Evolutionary conservation across 2,888 invertebrate genomes (phyloP), one percentile per base, ranked within the genome.

Genomic region (Andrena fulva): DNA sequence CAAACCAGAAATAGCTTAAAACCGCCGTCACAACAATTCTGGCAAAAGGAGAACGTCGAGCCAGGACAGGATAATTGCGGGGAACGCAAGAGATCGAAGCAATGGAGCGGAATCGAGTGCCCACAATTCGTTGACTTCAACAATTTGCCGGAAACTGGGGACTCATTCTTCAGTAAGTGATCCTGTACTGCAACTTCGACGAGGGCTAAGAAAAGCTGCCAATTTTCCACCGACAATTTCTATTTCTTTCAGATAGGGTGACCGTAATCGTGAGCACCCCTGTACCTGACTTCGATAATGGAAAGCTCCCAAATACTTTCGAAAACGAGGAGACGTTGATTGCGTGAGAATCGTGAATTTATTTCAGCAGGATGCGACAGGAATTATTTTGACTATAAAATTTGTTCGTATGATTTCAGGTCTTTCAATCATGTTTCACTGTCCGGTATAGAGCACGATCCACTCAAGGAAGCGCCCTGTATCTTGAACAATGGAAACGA

Each of bases 81-180:
- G 8, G 33, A 27, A 10, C 12, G 24, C 24, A 12, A 20, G 27
- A 16, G 4, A 8, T 7, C n/a, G 8, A 1, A 2, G 16, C n/a
- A 31, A 2, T 82, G 77, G 77, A 70, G 77, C 8, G 0, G 0
- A 2, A 56, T 82, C 3, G 7, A 67, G 5, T 77, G 73, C 0
- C 82, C 77, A 1, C 77, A 82, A 20, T 83, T 82, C 8, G 59
- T 82, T 10, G 69, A 74, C 33, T 82, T 78, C 42, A 16, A 12
- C 8, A 20, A 70, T 59, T 5, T 42, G 4, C 62, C 67, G 0
- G 20, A 62, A 8, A 8, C 6, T 1, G 50, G 31, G 10, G 73
- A 82, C 24, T 69, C 64, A 2, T 83, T 67, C 33, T 82, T 83
- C 29, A 48, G 83, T 83, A 70, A 54, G 66, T 20, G 24, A 2